Evolutionary conservation across 2,113 vertebrate species (phyloP), one percentile per base, ranked within the genome.

Genomic region (Dicentrarchus labrax): DNA sequence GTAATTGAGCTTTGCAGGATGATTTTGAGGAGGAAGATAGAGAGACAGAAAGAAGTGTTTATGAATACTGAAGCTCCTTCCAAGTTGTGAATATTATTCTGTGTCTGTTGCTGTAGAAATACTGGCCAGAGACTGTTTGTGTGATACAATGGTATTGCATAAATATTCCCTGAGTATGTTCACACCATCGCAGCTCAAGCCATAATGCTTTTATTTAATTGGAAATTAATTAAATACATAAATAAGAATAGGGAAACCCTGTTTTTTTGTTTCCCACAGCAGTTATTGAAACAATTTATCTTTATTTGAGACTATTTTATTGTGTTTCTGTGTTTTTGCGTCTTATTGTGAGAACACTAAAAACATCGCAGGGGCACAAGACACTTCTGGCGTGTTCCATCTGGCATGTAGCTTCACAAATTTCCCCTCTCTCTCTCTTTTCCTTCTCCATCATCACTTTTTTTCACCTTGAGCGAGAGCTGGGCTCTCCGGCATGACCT

Each of bases 201-300:
- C 90, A 90, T 88, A 85, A 90, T 90, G 90, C 83, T 86, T 88
- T 83, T 74, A 84, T 86, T 90, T 91, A 88, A 91, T 87, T 91
- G 72, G 76, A 83, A 90, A 91, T 90, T 91, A 91, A 91, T 92
- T 91, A 88, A 89, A 87, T 85, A 91, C 91, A 92, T 92, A 94
- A 93, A 93, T 87, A 91, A 90, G 76, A 91, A 72, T 43, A 48
- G 39, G 36, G 36, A 43, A 24, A 51, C 53, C n/a, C 43, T 54
- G 43, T 43, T 51, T n/a, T 39, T 8, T 50, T 77, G 66, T 85
- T 74, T 86, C 60, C 61, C 73, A 6, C 72, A 71, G 56, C 83
- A 70, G 80, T 85, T 89, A 88, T 90, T 89, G 78, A 87, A 90
- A 85, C 71, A 43, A 45, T 91, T 84, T 22, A 38, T 90, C 84